phyloP scores from a whole-genome alignment of 2,888 invertebrate genomes.

The Gryllus longicercus region DNA sequence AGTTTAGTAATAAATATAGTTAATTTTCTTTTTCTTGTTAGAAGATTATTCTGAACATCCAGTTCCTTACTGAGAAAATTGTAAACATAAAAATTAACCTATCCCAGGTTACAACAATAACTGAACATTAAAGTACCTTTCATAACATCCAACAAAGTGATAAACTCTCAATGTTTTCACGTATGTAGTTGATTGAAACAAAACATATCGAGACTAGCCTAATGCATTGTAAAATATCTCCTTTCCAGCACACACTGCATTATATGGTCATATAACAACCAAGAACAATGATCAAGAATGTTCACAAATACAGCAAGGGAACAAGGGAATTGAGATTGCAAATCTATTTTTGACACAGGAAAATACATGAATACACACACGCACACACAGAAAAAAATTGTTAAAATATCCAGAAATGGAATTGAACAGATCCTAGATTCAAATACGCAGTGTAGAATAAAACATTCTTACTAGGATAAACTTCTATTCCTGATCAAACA shows the following conservation, averaged over 20 bases:
- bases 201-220: not conserved
- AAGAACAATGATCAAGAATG: not conserved
- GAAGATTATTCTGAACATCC: not conserved
- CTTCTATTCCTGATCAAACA: not conserved
- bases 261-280: not conserved
- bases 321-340: not conserved
- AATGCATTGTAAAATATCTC: constrained; percentile 11
- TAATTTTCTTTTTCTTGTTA: constrained; percentile 20
- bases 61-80: constrained; percentile 11
- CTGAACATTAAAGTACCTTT: constrained; percentile 12
- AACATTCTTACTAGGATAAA: not conserved
- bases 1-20: constrained; percentile 27
- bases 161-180: constrained; percentile 2
- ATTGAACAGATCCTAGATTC: constrained; percentile 17
- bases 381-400: not conserved
- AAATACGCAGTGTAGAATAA: not conserved
- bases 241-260: constrained; percentile 10
- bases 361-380: constrained; percentile 1
- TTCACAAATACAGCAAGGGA: constrained; percentile 5
- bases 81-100: constrained; percentile 22
- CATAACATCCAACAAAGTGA: constrained; percentile 4
- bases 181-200: not conserved
- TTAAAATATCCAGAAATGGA: not conserved
- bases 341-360: constrained; percentile 1
- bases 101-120: constrained; percentile 19